These are phyloP conservation scores for Sesamia inferens DNA, from an alignment of 2,888 invertebrate genomes.

Conservation along the genomic window DNA sequence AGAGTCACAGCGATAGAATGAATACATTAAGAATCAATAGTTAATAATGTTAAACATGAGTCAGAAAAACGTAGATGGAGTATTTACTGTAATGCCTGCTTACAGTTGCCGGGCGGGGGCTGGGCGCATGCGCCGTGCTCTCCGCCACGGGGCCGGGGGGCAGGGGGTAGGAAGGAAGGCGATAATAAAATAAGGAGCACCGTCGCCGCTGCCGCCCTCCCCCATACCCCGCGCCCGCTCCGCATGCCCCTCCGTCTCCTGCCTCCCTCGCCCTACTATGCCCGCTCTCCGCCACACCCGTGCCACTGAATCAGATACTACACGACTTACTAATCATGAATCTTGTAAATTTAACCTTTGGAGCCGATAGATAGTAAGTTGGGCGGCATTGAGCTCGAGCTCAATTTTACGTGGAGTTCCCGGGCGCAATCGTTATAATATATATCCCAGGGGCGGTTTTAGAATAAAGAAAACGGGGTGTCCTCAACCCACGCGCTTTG, in stretches of 20 bases:
- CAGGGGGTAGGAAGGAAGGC: slow-evolving; percentile 69
- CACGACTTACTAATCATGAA: slow-evolving; percentile 64
- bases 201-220: slow-evolving; percentile 59
- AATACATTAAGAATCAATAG: slow-evolving; percentile 59
- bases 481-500: slow-evolving; percentile 16
- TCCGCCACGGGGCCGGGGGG: slow-evolving; percentile 29
- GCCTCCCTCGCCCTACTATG: slow-evolving; percentile 3
- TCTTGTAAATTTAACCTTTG: slow-evolving; percentile 63
- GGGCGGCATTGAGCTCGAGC: slow-evolving; percentile 33
- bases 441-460: slow-evolving; percentile 32
- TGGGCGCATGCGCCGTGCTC: slow-evolving; percentile 59
- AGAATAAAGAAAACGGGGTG: slow-evolving; percentile 4
- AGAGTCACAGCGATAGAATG: slow-evolving; percentile 14
- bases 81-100: slow-evolving; percentile 58
- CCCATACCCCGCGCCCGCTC: slow-evolving; percentile 25
- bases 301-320: slow-evolving; percentile 65
- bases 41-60: slow-evolving; percentile 63
- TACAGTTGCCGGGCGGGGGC: slow-evolving; percentile 47
- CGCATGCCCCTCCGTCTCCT: slow-evolving; percentile 2
- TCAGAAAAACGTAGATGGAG: slow-evolving; percentile 61
- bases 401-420: slow-evolving; percentile 18
- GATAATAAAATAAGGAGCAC: slow-evolving; percentile 78
- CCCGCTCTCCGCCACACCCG: slow-evolving; percentile 58
- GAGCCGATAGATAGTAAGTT: slow-evolving; percentile 43
- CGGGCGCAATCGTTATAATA: slow-evolving; percentile 47